Evolutionary conservation across 2,888 invertebrate genomes (phyloP).

Genomic region (Drosophila buzzatii): DNA sequence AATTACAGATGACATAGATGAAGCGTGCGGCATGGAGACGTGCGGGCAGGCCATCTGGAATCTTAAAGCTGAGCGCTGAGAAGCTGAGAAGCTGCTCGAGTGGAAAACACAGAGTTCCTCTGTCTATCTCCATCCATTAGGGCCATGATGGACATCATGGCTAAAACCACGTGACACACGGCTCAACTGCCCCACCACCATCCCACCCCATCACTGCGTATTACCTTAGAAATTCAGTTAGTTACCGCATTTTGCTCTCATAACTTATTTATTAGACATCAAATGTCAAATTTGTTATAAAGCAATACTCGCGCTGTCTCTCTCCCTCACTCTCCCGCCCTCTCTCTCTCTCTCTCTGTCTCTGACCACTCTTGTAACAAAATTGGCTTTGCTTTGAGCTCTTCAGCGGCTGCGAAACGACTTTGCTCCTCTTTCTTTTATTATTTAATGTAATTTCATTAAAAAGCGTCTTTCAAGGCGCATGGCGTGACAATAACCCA

Average conservation of each 20-base stretch:
- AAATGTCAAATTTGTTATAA: conserved; percentile 73
- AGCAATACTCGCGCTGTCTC: conserved; percentile 39
- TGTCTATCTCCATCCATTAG: conserved; percentile 17
- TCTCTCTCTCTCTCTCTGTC: not conserved
- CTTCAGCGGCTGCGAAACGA: conserved; percentile 7
- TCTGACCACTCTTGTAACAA: not conserved
- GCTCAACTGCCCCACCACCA: too few species aligned
- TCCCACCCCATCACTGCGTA: not conserved
- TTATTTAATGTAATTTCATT: conserved; percentile 70
- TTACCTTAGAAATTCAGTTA: conserved; percentile 36
- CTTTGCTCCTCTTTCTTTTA: conserved; percentile 49
- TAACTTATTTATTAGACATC: conserved; percentile 75
- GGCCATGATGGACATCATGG: conserved; percentile 13
- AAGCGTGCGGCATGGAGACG: not conserved
- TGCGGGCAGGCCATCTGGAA: not conserved
- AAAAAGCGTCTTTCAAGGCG: conserved; percentile 50
- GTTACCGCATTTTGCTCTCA: conserved; percentile 61
- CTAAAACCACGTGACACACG: conserved; percentile 19
- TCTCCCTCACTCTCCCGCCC: not conserved
- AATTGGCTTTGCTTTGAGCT: conserved; percentile 43
- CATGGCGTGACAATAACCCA: conserved; percentile 14
- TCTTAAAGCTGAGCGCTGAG: not conserved
- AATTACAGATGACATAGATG: conserved; percentile 32
- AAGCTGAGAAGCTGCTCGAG: conserved; percentile 36
- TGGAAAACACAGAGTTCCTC: conserved; percentile 49